Percentiles rank a stretch among this genome's conserved stretches.
Conservation (phyloP, 35 echinoderm and acorn worm species). For the Strongylocentrotus purpuratus region DNA sequence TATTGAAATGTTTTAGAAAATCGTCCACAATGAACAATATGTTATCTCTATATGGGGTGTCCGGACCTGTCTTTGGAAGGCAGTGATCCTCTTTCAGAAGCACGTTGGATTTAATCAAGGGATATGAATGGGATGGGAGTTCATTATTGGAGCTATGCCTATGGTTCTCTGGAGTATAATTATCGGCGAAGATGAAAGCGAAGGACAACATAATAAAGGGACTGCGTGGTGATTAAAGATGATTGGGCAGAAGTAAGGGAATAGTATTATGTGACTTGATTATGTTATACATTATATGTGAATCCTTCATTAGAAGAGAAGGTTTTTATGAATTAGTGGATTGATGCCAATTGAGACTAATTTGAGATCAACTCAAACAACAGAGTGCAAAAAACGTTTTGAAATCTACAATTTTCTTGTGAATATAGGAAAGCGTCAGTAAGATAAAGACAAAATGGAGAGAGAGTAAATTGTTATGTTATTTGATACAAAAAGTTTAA, state of each 20-base stretch:
- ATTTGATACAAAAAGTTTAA: no score
- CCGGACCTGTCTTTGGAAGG: not conserved
- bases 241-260: not conserved
- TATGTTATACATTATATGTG: not conserved
- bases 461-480: no score
- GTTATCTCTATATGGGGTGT: not conserved
- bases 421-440: no score
- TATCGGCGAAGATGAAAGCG: not conserved
- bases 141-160: not conserved
- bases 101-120: not conserved
- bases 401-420: not conserved
- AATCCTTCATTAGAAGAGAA: not conserved
- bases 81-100: not conserved
- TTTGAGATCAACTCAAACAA: not conserved
- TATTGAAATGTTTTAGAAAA: not conserved
- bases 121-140: not conserved
- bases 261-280: not conserved
- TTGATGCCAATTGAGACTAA: not conserved
- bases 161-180: not conserved
- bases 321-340: not conserved
- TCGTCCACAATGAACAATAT: not conserved
- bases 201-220: not conserved
- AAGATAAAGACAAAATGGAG: no score
- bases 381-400: not conserved
- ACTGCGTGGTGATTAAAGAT: slow-evolving; percentile 1